These are phyloP conservation scores for Phalloptychus januarius DNA, from an alignment of 2,797 vertebrate species.

Conservation along the genomic window DNA sequence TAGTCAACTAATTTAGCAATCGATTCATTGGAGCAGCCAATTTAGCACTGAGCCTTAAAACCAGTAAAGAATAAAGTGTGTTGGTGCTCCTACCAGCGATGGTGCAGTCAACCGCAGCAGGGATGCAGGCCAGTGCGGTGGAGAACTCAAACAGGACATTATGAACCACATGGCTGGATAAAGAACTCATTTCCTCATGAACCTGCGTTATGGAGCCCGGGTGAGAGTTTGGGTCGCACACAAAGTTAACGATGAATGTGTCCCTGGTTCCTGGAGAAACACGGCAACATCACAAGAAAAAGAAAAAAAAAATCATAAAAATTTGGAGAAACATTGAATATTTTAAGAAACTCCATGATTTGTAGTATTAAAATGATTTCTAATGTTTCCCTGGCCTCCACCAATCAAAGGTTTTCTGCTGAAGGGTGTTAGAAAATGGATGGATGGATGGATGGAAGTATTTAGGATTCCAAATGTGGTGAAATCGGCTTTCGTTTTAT, in stretches of 20 bases:
- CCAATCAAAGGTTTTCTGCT: no score
- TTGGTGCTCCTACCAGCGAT: conserved; percentile 81
- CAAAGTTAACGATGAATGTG: conserved; percentile 87
- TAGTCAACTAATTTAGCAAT: no score
- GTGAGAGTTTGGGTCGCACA: conserved; percentile 83
- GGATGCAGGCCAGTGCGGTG: conserved; percentile 88
- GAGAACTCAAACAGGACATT: conserved; percentile 89
- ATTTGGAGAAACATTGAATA: background rate
- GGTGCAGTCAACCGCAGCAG: conserved; percentile 89
- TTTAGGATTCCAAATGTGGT: no score
- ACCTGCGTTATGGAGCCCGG: conserved; percentile 79
- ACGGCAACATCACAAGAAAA: background rate
- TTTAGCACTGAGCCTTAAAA: background rate
- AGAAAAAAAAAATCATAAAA: background rate
- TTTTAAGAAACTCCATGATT: no score
- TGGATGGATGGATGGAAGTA: no score
- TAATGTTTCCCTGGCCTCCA: no score
- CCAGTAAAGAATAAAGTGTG: background rate
- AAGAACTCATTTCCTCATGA: conserved; percentile 82
- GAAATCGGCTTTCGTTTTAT: no score
- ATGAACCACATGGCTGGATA: conserved; percentile 60
- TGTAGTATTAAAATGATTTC: background rate
- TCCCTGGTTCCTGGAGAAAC: conserved; percentile 77
- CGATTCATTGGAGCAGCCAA: no score
- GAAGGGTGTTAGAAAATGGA: no score